Base-by-base conservation (phyloP, 2,797 vertebrate species). In the Carapus acus region DNA sequence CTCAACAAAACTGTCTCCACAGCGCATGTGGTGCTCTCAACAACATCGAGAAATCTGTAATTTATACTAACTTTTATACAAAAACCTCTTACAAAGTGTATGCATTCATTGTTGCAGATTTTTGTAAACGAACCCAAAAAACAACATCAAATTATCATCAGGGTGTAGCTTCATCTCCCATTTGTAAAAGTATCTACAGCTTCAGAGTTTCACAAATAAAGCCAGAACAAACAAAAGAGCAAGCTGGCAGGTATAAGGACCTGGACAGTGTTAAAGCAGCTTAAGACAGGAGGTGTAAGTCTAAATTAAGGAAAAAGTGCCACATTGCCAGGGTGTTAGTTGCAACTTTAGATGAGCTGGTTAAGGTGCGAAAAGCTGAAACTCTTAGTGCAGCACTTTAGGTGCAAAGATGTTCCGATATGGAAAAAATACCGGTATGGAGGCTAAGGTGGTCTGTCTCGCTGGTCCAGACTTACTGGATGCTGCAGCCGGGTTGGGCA, bases 401-500 rank as follows among this genome's bases (percentile, higher is more conserved):
- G 46, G 51, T 64, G 34, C 39, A 36, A 36, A n/a, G 34, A 7
- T 61, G 67, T 79, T 82, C 75, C 75, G 79, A 74, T 76, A 78
- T 83, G 73, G 79, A 82, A 78, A 58, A 69, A 65, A 77, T 89
- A 90, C 88, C 85, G 87, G 86, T 81, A 90, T 88, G 62, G 88
- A 88, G 63, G 87, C 82, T 88, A 89, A 85, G 49, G 82, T 89
- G 47, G 73, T 86, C 79, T 85, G 81, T 79, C 69, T 85, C 71
- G 64, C 62, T 77, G 58, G 73, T 57, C 80, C 82, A 78, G 81
- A 84, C 80, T 85, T 88, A 86, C 78, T 85, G 68, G 86, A 86
- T 55, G 86, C 82, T 86, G 83, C 86, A 55, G n/a, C n/a, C n/a
- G 82, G 82, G 70, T 86, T 86, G 83, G 84, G 73, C 42, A 69